These are phyloP conservation scores for Tenthredo amoena DNA, from an alignment of 2,888 invertebrate species.

Conservation along the genomic window DNA sequence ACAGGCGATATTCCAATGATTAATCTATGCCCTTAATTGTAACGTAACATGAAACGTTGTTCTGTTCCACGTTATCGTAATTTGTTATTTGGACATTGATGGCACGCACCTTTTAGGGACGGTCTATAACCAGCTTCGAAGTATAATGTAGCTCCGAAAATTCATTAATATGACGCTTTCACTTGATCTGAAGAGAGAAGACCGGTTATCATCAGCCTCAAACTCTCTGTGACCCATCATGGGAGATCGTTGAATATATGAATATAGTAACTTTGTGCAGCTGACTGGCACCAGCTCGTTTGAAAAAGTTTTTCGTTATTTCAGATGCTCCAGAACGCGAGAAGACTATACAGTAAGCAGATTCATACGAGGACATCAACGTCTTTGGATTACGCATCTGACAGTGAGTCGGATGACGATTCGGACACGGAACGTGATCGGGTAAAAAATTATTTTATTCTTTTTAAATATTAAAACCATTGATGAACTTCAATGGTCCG, in stretches of 20 bases:
- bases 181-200: conserved; percentile 36
- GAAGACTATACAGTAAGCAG: conserved; percentile 69
- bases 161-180: conserved; percentile 35
- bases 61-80: conserved; percentile 2
- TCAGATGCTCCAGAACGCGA: conserved; percentile 62
- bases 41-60: background rate
- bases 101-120: background rate
- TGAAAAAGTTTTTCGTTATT: conserved; percentile 47
- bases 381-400: conserved; percentile 69
- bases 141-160: background rate
- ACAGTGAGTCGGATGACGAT: conserved; percentile 82
- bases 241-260: background rate
- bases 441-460: conserved; percentile 71
- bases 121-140: background rate
- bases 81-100: conserved; percentile 1
- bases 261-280: background rate
- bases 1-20: background rate
- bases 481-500: background rate
- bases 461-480: background rate
- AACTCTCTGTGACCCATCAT: conserved; percentile 19
- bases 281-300: background rate
- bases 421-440: conserved; percentile 81
- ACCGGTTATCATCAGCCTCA: conserved; percentile 40
- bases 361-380: conserved; percentile 65
- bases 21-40: background rate